Base-by-base conservation (phyloP, 1,140 invertebrate species). In the Drosophila parabipectinata region DNA sequence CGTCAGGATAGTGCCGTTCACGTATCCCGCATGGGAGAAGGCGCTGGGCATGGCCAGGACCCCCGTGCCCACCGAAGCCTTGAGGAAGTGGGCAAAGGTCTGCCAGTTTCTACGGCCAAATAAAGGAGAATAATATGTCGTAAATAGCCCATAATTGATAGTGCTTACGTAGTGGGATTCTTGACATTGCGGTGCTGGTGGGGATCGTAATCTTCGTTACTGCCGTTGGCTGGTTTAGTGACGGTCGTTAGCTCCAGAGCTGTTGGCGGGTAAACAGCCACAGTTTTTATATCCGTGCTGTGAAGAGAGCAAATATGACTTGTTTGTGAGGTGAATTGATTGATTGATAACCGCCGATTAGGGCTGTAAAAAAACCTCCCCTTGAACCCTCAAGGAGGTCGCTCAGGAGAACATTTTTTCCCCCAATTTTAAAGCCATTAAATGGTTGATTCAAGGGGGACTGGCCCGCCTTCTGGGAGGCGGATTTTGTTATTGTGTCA, bases 41-140 rank as follows among this genome's bases (percentile, higher is more conserved):
- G 96, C 96, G 78, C 95, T 93, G 47, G 96, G 96, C 95, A 97
- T 96, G n/a, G 96, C 96, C 69, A 97, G 91, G 26, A 97, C 95
- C 1, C 96, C 96, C 0, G 96, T 96, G 10, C 96, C 96, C 57
- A 97, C 92, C 56, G 96, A 96, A 57, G 95, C 95, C 77, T 96
- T 96, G 15, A 96, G 85, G 45, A 96, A 91, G 66, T 96, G 95
- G 15, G 95, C 93, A 72, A 96, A 92, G 0, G 95, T 95, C 79
- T 95, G 94, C 30, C 90, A 85, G 81, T 95, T 95, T 28, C 95
- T 95, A 41, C 6, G 14, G 30, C n/a, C 21, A 57, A 21, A 26
- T 41, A 26, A 30, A 10, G 0, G 8, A 10, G 6, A 5, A 6
- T 24, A 26, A 30, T 4, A 21, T 34, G 58, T 32, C 39, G 21